These are phyloP conservation scores for Lepidurus couesii DNA, from an alignment of 1,140 invertebrate genomes.

Conservation along the genomic window DNA sequence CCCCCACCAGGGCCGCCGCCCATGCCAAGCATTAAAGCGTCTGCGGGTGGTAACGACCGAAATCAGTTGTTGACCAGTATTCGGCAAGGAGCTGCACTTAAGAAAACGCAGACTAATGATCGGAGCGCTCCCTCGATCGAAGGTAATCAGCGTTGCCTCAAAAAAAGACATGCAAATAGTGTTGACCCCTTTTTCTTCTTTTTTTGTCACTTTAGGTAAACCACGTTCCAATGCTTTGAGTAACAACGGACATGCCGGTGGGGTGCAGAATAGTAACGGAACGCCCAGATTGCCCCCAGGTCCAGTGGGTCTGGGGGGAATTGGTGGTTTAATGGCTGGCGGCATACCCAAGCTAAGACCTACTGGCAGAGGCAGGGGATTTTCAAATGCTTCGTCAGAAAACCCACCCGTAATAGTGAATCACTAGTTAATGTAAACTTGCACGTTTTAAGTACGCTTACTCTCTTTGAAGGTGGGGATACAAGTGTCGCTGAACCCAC, in stretches of 20 bases:
- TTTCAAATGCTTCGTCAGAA: background rate
- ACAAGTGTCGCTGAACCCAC: background rate
- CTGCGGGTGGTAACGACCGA: background rate
- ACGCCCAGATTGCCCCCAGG: background rate
- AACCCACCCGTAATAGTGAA: background rate
- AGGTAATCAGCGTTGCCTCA: background rate
- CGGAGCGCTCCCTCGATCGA: background rate
- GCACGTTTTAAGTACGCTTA: background rate
- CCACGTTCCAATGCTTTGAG: background rate
- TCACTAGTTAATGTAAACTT: background rate
- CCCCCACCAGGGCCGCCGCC: slow-evolving; percentile 12
- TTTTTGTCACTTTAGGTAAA: background rate
- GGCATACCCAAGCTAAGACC: background rate
- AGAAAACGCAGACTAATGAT: background rate
- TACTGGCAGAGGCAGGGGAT: background rate
- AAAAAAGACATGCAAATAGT: background rate
- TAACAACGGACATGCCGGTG: background rate
- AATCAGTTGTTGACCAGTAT: background rate
- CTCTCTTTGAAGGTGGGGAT: background rate
- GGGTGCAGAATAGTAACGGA: background rate
- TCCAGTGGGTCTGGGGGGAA: background rate
- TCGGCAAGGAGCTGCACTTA: background rate
- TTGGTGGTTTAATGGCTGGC: background rate
- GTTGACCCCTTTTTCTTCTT: background rate
- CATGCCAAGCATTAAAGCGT: background rate